Evolutionary conservation across 2,797 vertebrate species (phyloP).

Genomic region (Cyclura pinguis): DNA sequence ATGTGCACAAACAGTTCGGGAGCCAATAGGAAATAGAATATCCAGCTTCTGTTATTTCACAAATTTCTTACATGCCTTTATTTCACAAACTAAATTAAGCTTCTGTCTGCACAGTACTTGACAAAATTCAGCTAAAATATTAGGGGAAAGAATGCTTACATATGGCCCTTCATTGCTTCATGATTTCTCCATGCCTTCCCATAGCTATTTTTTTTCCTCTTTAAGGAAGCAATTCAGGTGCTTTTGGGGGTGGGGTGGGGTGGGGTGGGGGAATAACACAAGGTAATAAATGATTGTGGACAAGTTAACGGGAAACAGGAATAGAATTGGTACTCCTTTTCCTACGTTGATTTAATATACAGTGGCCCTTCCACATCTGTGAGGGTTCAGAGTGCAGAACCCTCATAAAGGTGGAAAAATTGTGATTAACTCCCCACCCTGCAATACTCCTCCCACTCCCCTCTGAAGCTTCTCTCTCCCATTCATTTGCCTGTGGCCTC

Average conservation of each 20-base stretch:
- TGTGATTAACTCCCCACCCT: too few relatives aligned
- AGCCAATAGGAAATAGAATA: conserved; percentile 35
- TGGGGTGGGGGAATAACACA: neutral
- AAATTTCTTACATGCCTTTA: conserved; percentile 25
- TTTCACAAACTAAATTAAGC: conserved; percentile 25
- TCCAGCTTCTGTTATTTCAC: conserved; percentile 11
- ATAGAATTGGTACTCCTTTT: neutral
- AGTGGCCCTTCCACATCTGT: too few relatives aligned
- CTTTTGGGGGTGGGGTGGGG: neutral
- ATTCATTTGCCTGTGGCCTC: too few relatives aligned
- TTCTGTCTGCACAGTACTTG: conserved; percentile 15
- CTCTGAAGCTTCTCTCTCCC: too few relatives aligned
- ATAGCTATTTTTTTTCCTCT: neutral
- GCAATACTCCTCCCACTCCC: too few relatives aligned
- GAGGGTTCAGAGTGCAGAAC: too few relatives aligned
- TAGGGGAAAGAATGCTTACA: neutral
- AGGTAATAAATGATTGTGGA: neutral
- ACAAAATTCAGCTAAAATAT: conserved; percentile 20
- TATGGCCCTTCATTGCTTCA: neutral
- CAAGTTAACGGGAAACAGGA: neutral
- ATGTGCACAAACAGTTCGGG: conserved; percentile 10
- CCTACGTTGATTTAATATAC: neutral
- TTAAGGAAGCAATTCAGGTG: neutral
- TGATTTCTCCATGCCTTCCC: too few relatives aligned
- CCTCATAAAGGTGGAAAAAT: too few relatives aligned